Percentiles rank a stretch among this genome's conserved stretches.
These are phyloP conservation scores for Mobula hypostoma DNA, from an alignment of 2,113 vertebrate species.

Conservation along the genomic window DNA sequence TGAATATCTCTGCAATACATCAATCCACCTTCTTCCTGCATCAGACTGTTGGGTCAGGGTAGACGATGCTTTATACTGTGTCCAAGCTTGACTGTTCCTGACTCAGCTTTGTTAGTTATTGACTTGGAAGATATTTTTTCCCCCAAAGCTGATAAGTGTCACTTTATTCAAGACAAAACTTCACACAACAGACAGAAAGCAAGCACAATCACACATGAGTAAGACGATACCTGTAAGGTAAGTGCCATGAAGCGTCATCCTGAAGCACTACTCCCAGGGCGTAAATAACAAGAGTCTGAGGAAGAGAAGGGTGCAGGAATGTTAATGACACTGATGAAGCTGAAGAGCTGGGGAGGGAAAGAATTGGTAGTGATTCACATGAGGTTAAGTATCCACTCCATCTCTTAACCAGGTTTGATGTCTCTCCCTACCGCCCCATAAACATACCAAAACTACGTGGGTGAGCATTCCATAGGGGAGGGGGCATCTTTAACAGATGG, in stretches of 20 bases:
- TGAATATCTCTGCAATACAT: neutral
- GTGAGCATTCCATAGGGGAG: neutral
- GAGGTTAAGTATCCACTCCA: neutral
- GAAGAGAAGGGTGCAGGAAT: conserved; percentile 39
- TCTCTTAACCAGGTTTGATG: neutral
- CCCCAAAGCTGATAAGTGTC: neutral
- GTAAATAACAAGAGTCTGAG: conserved; percentile 86
- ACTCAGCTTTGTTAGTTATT: neutral
- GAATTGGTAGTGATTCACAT: too few species aligned
- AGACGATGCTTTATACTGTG: neutral
- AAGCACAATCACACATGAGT: conserved; percentile 37
- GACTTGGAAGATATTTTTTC: neutral
- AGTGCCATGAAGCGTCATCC: conserved; percentile 74
- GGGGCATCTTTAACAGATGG: too few species aligned
- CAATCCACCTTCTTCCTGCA: neutral
- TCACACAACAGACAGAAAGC: conserved; percentile 36
- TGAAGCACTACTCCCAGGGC: conserved; percentile 88
- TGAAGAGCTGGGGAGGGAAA: too few species aligned
- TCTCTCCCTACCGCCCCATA: neutral
- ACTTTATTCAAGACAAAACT: conserved; percentile 32
- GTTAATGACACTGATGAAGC: neutral
- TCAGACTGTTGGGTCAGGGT: neutral
- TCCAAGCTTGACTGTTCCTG: neutral
- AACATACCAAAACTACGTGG: neutral
- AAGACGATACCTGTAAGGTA: conserved; percentile 71